Base-by-base conservation (phyloP, 2,797 vertebrate genomes). In the Chlorospingus semifuscus region DNA sequence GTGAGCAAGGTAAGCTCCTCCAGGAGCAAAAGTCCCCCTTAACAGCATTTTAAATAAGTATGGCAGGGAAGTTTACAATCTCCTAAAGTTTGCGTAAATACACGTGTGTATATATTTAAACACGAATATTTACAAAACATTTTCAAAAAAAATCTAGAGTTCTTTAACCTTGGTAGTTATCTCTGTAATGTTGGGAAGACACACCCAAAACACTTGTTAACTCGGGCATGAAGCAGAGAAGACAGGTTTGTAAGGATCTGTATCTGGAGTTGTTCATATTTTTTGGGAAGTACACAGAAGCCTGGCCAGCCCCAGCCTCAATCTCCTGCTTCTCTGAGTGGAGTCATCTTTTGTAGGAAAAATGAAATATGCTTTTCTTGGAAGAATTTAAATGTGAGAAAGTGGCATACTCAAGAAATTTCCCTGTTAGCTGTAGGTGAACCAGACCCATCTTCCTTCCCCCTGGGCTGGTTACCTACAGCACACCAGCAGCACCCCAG, bases 221-320 rank as follows among this genome's bases (percentile, higher is more conserved):
- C 26, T 65, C 0, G 0, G 52, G 47, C 68, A 56, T 5, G 29
- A 68, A 88, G 64, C 29, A 22, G 29, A 83, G 71, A 74, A 55
- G 70, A n/a, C 14, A 42, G 32, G 29, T 81, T 86, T 21, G 1
- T 21, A 70, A 56, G 21, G 42, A n/a, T 24, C 46, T 37, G 4
- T 72, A 1, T 0, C 0, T 21, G 32, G 16, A 46, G 17, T 12
- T 37, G 11, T 42, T 80, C 2, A 0, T 39, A 15, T 52, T 87
- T 66, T 30, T 64, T 0, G 0, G 30, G 39, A 56, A 61, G 53
- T 2, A 2, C 0, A 0, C 1, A 1, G 50, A 65, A 71, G 39
- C 13, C 39, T 66, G 52, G 23, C 39, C 42, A 55, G 32, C 34
- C 26, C 30, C 41, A 66, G 22, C 20, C 30, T 59, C 47, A 30